Evolutionary conservation across 2,797 vertebrate species (phyloP), one percentile per base, ranked within the genome.

Genomic region (Hozukius guyotensis): DNA sequence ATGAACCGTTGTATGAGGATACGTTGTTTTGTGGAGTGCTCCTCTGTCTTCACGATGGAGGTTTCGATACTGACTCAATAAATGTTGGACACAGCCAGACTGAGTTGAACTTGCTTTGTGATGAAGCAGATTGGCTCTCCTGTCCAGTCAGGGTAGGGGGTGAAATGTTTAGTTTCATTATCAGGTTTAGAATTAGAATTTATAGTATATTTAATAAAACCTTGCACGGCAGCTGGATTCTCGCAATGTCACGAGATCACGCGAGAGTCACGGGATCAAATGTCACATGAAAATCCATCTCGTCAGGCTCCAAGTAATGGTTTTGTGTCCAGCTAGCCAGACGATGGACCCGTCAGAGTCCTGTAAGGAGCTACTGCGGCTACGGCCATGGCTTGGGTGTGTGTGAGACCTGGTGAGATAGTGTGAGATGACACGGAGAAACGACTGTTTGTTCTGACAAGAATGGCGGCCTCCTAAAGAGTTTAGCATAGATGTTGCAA

Each of bases 381-480:
- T 42, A 38, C 0, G 36, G 36, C 36, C 0, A 1, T 38, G 36
- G 36, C 36, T 38, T 38, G 12, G 12, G 36, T 38, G 36, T 38
- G 12, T 38, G 36, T 38, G 36, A 0, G 36, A 38, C 0, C 36
- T 38, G 36, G 36, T 38, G 36, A 38, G 12, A 0, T 0, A 38
- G 12, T 2, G 12, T 38, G 12, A 38, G 12, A 38, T 0, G 36
- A 38, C 36, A 38, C 0, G 36, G 36, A 38, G 12, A 38, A 13
- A 32, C 9, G 9, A 10, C 32, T 32, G 32, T 32, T 38, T 14
- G 38, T 42, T 16, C 13, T 14, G 0, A 42, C 38, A 42, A 42
- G 13, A 42, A 42, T 42, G 38, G 0, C 38, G 0, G 0, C 38
- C 38, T 42, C 38, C 38, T 42, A 42, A 42, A 16, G 14, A 42